Evolutionary conservation across 2,888 invertebrate genomes (phyloP).

Genomic region (Acanthoscelides obtectus): DNA sequence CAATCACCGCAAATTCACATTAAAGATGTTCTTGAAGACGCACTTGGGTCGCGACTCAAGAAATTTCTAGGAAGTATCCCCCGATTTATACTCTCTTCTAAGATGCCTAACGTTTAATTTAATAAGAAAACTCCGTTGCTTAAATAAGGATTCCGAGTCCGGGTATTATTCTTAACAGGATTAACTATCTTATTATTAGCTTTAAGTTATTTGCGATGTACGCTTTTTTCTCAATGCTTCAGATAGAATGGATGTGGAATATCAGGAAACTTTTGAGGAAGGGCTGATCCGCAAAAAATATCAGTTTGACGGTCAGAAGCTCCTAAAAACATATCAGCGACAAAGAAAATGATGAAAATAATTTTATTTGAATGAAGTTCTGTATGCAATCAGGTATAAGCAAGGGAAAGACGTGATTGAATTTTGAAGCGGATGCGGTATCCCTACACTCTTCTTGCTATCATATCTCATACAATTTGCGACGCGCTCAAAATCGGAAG

Average conservation of each 20-base stretch:
- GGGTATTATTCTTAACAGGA: neutral
- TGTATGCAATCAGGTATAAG: too few species aligned
- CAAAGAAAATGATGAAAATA: too few species aligned
- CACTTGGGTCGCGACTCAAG: conserved; percentile 25
- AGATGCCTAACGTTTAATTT: neutral
- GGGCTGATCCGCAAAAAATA: too few species aligned
- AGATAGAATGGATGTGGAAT: neutral
- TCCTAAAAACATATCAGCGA: too few species aligned
- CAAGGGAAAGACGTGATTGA: too few species aligned
- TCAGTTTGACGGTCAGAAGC: too few species aligned
- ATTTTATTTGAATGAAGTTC: too few species aligned
- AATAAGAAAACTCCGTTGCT: neutral
- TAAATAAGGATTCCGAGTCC: conserved; percentile 1
- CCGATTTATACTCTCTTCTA: neutral
- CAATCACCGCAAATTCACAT: neutral
- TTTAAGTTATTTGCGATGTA: conserved; percentile 8
- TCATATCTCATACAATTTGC: too few species aligned
- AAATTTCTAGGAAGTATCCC: neutral
- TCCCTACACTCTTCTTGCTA: too few species aligned
- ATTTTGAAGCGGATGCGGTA: too few species aligned
- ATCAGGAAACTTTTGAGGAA: too few species aligned
- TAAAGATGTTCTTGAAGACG: conserved; percentile 16
- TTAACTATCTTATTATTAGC: neutral
- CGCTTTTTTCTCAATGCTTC: conserved; percentile 7
- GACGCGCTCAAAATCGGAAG: too few species aligned